Conservation (phyloP, 2,888 invertebrate genomes). For the Cyclophora punctaria region DNA sequence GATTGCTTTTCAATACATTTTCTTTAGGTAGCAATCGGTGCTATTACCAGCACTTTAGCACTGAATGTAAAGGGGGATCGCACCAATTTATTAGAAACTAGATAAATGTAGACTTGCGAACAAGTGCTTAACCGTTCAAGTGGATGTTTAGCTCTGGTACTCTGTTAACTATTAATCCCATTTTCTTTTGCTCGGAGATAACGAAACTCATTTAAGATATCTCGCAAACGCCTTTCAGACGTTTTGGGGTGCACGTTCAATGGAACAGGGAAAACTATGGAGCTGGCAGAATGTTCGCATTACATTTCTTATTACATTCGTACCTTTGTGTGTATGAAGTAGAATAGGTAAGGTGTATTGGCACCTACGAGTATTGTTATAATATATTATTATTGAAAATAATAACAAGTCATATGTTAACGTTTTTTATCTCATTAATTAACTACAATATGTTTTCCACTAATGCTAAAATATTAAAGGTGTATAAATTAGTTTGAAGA, state of each 20-base stretch:
- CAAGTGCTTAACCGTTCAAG: constrained; percentile 31
- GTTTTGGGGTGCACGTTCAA: constrained; percentile 58
- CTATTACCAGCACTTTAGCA: constrained; percentile 9
- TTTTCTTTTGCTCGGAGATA: constrained; percentile 68
- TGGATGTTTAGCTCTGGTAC: constrained; percentile 48
- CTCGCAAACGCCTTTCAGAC: constrained; percentile 64
- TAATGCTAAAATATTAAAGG: too few species aligned
- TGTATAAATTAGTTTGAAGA: too few species aligned
- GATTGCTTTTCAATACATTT: constrained; percentile 2
- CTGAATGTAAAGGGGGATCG: constrained; percentile 13
- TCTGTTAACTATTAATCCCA: constrained; percentile 70
- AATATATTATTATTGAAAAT: too few species aligned
- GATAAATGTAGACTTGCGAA: constrained; percentile 17
- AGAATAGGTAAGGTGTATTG: constrained; percentile 22
- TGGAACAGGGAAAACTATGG: constrained; percentile 3
- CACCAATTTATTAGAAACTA: constrained; percentile 22
- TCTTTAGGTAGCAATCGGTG: constrained; percentile 1
- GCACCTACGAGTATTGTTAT: not conserved
- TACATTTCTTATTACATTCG: too few species aligned
- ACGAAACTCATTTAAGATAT: constrained; percentile 75
- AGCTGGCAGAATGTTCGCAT: too few species aligned
- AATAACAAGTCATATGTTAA: too few species aligned
- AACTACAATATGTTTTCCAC: too few species aligned
- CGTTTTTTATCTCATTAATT: too few species aligned
- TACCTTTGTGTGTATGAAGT: too few species aligned